Percentiles rank a stretch among this genome's conserved stretches.
These are phyloP conservation scores for Xyrichtys novacula DNA, from an alignment of 2,797 vertebrate genomes.

Conservation along the genomic window DNA sequence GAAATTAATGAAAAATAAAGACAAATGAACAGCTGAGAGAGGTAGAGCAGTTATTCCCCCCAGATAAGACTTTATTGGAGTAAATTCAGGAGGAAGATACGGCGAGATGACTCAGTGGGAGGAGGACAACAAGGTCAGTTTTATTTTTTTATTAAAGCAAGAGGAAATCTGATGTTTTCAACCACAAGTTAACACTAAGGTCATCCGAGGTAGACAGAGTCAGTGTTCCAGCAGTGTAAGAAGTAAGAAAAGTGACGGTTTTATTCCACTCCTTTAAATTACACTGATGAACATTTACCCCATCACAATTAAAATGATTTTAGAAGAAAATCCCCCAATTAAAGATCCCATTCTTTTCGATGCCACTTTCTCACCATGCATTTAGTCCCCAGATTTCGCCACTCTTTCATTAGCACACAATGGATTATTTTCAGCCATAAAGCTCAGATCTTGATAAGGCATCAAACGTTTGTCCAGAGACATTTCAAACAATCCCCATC, in stretches of 20 bases:
- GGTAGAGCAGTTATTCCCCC: conserved; percentile 24
- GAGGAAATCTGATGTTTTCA: conserved; percentile 21
- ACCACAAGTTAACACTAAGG: conserved; percentile 17
- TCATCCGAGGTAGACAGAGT: not conserved
- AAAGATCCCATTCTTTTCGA: conserved; percentile 55
- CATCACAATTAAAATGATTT: conserved; percentile 51
- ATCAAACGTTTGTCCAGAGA: conserved; percentile 69
- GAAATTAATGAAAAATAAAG: conserved; percentile 2
- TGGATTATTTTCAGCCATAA: conserved; percentile 72
- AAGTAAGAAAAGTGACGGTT: conserved; percentile 17
- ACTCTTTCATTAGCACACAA: conserved; percentile 71
- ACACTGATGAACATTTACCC: conserved; percentile 24
- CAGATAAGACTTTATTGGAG: conserved; percentile 42
- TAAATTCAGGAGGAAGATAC: not conserved
- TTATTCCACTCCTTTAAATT: conserved; percentile 25
- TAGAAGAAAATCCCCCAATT: conserved; percentile 59
- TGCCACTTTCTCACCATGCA: conserved; percentile 71
- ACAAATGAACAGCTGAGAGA: conserved; percentile 24
- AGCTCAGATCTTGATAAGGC: conserved; percentile 65
- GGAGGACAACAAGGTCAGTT: not conserved
- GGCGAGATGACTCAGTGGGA: conserved; percentile 24
- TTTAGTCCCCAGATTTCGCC: conserved; percentile 64
- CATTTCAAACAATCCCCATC: conserved; percentile 67
- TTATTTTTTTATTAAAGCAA: conserved; percentile 20
- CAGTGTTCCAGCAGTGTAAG: not conserved